Percentiles rank a stretch among this genome's conserved stretches.
These are phyloP conservation scores for Dipodomys spectabilis DNA, from an alignment of 2,113 vertebrate species.

Conservation along the genomic window DNA sequence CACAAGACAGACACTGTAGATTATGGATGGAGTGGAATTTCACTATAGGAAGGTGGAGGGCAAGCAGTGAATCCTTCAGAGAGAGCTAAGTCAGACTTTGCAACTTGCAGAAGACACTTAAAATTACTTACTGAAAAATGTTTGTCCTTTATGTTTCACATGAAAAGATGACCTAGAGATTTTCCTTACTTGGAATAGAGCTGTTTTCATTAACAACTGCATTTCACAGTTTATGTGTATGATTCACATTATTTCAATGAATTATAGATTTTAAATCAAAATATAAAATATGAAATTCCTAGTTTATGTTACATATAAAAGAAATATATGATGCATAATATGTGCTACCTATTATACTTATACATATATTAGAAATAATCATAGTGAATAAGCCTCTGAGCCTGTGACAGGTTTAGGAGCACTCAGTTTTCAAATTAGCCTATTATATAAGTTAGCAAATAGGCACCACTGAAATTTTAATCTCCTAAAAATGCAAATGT, in stretches of 20 bases:
- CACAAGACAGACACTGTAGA: fast-evolving
- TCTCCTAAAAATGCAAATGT: constrained; percentile 5
- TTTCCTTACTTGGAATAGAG: not conserved
- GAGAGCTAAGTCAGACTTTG: not conserved
- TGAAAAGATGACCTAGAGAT: not conserved
- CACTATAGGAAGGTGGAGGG: not conserved
- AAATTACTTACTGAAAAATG: not conserved
- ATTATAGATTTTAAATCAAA: not conserved
- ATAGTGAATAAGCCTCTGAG: not conserved
- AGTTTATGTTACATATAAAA: not conserved
- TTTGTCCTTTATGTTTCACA: not conserved
- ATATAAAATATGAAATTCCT: not conserved
- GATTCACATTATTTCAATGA: not conserved
- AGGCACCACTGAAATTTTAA: not conserved
- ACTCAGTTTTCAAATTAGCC: not conserved
- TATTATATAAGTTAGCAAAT: not conserved
- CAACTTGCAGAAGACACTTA: not conserved
- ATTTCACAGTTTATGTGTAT: not conserved
- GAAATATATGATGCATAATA: too few relatives aligned
- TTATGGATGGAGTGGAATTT: not conserved
- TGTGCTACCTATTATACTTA: too few relatives aligned
- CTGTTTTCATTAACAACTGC: not conserved
- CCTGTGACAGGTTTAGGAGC: not conserved
- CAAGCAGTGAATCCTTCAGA: not conserved
- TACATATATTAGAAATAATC: not conserved